These are phyloP conservation scores for Schizaphis graminum DNA, from an alignment of 2,888 invertebrate genomes.

Conservation along the genomic window DNA sequence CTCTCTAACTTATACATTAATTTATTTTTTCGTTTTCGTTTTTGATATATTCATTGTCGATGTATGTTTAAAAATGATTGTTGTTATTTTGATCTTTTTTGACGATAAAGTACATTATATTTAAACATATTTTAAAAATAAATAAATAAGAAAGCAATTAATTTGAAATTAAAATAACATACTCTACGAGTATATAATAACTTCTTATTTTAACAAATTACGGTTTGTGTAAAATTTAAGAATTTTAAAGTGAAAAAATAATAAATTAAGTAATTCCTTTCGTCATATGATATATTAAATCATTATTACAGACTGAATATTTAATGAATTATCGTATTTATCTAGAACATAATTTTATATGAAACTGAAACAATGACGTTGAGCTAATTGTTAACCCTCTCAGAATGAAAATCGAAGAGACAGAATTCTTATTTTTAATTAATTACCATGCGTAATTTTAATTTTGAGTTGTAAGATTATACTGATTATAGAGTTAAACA, in stretches of 20 bases:
- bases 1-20: not conserved
- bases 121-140: not conserved
- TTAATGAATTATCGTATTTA: not conserved
- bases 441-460: not conserved
- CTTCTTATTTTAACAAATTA: not conserved
- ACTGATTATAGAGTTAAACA: not conserved
- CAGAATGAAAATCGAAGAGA: not conserved
- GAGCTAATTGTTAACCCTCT: not conserved
- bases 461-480: not conserved
- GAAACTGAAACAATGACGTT: not conserved
- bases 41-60: not conserved
- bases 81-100: not conserved
- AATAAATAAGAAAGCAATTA: not conserved
- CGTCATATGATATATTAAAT: not conserved
- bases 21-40: constrained; percentile 13
- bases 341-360: not conserved
- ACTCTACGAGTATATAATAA: not conserved
- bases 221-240: not conserved
- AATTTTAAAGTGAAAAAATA: not conserved
- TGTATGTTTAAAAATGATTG: not conserved
- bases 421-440: not conserved
- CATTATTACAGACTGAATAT: not conserved
- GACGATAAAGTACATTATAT: not conserved
- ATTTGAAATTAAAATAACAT: not conserved
- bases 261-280: not conserved